A percentile compares a stretch with the other conserved stretches of the same genome.
phyloP scores from a whole-genome alignment of 2,797 vertebrate genomes.

The Heliangelus exortis region DNA sequence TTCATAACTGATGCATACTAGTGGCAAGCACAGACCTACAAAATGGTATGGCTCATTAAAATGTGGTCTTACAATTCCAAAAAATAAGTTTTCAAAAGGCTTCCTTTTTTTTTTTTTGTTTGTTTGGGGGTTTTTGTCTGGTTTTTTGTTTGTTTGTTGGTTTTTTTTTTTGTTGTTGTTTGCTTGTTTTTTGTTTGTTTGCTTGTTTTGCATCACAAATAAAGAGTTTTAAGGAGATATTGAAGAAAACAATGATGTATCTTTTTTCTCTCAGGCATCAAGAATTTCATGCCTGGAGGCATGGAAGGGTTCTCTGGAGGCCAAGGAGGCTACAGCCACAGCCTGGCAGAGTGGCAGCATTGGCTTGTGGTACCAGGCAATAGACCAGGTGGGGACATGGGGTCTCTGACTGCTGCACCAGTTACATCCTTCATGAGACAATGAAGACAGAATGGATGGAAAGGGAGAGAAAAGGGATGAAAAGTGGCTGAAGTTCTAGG shows the following conservation, averaged over 20 bases:
- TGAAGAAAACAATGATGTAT: background rate
- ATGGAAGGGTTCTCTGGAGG: background rate
- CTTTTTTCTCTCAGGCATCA: background rate
- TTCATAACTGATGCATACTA: too few species aligned
- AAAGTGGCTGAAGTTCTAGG: too few species aligned
- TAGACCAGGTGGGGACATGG: background rate
- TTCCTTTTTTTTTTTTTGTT: rapidly evolving
- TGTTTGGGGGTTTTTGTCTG: too few species aligned
- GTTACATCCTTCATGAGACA: background rate
- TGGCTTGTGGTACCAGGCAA: rapidly evolving
- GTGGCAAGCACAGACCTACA: background rate
- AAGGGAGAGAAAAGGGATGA: too few species aligned
- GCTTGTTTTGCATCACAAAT: too few species aligned
- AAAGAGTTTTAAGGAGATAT: background rate
- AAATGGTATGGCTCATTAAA: background rate
- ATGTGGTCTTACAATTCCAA: background rate
- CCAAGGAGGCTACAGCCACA: background rate
- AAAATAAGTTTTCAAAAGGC: background rate
- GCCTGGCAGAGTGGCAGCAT: rapidly evolving
- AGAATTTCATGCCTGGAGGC: background rate
- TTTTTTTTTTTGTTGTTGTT: too few species aligned
- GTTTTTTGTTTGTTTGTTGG: too few species aligned
- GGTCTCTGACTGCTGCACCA: background rate
- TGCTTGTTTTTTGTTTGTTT: too few species aligned
- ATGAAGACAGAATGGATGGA: background rate